phyloP scores from a whole-genome alignment of 2,797 vertebrate genomes.

The Aphelocoma californica region DNA sequence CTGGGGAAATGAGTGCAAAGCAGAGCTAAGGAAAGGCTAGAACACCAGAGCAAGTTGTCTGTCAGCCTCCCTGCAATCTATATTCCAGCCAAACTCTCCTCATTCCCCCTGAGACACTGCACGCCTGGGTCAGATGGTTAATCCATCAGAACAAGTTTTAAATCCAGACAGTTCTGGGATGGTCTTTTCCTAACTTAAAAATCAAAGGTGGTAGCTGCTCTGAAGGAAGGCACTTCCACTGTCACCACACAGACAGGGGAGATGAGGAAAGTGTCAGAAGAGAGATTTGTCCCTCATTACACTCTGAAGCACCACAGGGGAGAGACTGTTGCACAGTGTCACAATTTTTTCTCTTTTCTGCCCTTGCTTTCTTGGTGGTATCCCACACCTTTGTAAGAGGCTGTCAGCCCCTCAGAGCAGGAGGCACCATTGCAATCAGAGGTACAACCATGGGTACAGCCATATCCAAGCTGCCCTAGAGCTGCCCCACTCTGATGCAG shows the following conservation, averaged over 20 bases:
- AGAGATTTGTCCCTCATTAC: not conserved
- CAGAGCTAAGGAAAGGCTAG: not conserved
- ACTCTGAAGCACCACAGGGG: not conserved
- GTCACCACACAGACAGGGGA: not conserved
- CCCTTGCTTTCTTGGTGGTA: not conserved
- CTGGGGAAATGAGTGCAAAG: not conserved
- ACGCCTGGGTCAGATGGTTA: not conserved
- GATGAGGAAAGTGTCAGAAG: not conserved
- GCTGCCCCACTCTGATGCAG: not conserved
- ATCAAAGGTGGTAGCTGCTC: not conserved
- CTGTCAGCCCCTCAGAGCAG: not conserved
- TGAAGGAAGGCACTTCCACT: not conserved
- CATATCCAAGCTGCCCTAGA: not conserved
- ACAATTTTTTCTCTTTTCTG: not conserved
- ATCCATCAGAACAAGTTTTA: not conserved
- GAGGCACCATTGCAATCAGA: not conserved
- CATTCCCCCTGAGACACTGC: not conserved
- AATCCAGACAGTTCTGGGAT: not conserved
- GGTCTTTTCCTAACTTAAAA: not conserved
- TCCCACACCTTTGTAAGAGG: not conserved
- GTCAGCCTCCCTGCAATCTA: not conserved
- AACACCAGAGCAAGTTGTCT: not conserved
- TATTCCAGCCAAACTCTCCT: not conserved
- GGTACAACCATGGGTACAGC: too few relatives aligned
- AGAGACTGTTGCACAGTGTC: fast-evolving